Conservation (phyloP, 2,113 vertebrate genomes). For the Spheniscus mendiculus region DNA sequence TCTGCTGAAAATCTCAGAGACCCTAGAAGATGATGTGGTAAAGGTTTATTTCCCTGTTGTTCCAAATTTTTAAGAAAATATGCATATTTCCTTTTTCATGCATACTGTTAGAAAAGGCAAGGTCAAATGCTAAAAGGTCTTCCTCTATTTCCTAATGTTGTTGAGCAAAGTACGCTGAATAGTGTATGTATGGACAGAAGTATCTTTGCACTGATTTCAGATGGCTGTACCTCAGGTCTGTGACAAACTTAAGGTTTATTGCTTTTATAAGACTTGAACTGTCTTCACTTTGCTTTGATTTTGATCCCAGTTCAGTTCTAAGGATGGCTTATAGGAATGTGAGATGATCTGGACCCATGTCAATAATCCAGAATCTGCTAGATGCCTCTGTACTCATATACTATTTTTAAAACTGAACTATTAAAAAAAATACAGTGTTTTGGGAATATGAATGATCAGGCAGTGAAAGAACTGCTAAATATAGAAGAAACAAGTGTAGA, state of each 20-base stretch:
- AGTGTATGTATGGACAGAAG: background rate
- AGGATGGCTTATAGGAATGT: background rate
- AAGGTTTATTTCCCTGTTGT: background rate
- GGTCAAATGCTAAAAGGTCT: background rate
- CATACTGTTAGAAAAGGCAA: background rate
- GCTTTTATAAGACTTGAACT: background rate
- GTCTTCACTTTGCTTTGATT: background rate
- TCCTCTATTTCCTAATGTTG: background rate
- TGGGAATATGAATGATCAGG: background rate
- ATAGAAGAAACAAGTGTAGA: background rate
- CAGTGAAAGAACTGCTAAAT: background rate
- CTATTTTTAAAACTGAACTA: background rate
- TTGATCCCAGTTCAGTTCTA: background rate
- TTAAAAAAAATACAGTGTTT: background rate
- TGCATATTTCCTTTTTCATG: background rate
- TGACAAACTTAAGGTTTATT: background rate
- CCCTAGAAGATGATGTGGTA: conserved; percentile 79
- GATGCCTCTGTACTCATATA: background rate
- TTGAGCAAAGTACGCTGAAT: background rate
- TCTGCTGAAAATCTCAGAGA: conserved; percentile 81
- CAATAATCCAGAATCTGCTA: background rate
- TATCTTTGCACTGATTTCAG: background rate
- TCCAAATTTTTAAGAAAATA: background rate
- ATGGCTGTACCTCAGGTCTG: background rate
- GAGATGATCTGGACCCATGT: background rate